A percentile compares a stretch with the other conserved stretches of the same genome.
phyloP scores from a whole-genome alignment of 2,113 vertebrate genomes.

The Tonatia bakeri region DNA sequence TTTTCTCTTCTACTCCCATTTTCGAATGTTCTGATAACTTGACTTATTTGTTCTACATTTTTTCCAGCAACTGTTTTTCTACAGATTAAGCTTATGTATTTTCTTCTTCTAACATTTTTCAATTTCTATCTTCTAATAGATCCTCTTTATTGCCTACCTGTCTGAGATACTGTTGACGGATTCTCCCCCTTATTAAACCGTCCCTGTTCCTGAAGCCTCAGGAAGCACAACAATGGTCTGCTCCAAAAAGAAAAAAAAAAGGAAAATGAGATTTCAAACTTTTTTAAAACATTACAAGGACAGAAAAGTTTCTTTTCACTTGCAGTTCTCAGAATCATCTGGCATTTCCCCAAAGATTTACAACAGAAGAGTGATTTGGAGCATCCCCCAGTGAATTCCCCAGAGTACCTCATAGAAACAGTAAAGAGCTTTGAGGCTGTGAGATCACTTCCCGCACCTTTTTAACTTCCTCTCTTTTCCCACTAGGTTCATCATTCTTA shows the following conservation, averaged over 20 bases:
- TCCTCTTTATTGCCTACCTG: neutral
- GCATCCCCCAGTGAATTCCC: neutral
- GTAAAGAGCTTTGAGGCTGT: conserved; percentile 21
- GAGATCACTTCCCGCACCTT: conserved; percentile 57
- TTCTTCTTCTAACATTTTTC: conserved; percentile 30
- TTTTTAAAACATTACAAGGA: neutral
- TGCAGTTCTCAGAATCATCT: neutral
- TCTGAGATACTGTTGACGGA: neutral
- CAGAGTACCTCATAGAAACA: neutral
- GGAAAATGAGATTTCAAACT: neutral
- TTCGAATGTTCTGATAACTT: neutral
- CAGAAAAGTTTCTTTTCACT: neutral
- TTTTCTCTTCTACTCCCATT: neutral
- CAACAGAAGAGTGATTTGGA: neutral
- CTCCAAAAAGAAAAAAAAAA: neutral
- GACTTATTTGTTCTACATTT: neutral
- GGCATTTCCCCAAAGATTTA: neutral
- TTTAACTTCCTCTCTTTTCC: conserved; percentile 14
- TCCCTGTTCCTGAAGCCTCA: neutral
- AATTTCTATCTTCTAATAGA: neutral
- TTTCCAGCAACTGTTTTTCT: conserved; percentile 21
- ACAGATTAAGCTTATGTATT: conserved; percentile 33
- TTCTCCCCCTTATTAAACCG: conserved; percentile 15
- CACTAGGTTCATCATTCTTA: conserved; percentile 60
- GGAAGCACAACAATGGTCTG: neutral